A percentile compares a stretch with the other conserved stretches of the same genome.
These are phyloP conservation scores for Chrysogorgia sp. DNA, from an alignment of 92 coral and sea anemone genomes.

Conservation along the genomic window DNA sequence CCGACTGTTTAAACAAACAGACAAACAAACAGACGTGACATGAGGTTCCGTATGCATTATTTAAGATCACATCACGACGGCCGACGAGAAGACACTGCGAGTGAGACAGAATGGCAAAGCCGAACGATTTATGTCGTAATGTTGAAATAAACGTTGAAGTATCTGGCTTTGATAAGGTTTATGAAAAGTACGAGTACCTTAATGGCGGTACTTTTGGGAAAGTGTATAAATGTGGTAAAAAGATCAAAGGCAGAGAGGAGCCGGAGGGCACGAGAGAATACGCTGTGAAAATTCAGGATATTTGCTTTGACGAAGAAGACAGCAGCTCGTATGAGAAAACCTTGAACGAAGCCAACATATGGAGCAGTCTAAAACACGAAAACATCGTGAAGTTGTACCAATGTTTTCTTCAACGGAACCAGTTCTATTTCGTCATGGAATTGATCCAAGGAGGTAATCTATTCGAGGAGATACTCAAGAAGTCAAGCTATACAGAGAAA, in stretches of 20 bases:
- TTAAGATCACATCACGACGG: not conserved
- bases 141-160: not conserved
- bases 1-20: conserved; percentile 18
- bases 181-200: not conserved
- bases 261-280: conserved; percentile 15
- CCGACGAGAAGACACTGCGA: no score
- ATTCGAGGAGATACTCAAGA: conserved; percentile 72
- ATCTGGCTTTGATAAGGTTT: conserved; percentile 20
- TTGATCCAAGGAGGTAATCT: conserved; percentile 70
- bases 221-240: conserved; percentile 36
- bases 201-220: conserved; percentile 36
- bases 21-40: conserved; percentile 28
- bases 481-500: conserved; percentile 61
- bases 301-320: not conserved
- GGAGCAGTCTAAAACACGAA: conserved; percentile 76
- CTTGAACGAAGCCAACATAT: conserved; percentile 65
- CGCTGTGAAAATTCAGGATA: conserved; percentile 36
- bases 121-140: not conserved
- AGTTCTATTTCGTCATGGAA: conserved; percentile 68
- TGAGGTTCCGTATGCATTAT: conserved; percentile 7
- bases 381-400: conserved; percentile 73
- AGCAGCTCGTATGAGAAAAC: conserved; percentile 8
- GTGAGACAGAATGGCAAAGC: not conserved
- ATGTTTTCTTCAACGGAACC: conserved; percentile 53
- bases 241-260: conserved; percentile 7